Conservation (phyloP, 2,888 invertebrate species). For the Bibio marci region DNA sequence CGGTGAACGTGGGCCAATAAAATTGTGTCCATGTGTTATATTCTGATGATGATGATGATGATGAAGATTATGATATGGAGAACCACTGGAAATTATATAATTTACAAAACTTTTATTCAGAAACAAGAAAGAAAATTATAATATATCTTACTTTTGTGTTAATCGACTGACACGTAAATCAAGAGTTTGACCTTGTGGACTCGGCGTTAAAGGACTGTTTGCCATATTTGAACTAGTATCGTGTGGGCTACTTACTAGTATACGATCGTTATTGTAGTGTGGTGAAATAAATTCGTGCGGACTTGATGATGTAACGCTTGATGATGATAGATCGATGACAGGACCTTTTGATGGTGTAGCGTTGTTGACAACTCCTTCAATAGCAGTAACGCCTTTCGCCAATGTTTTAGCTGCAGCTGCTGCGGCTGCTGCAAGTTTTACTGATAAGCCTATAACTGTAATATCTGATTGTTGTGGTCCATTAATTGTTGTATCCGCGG, state of each 20-base stretch:
- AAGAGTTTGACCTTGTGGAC: conserved; percentile 79
- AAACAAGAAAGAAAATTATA: conserved; percentile 3
- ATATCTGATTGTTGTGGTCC: conserved; percentile 53
- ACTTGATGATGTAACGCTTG: conserved; percentile 67
- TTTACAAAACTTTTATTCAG: neutral
- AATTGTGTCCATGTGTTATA: conserved; percentile 29
- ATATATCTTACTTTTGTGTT: conserved; percentile 56
- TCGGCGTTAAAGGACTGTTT: conserved; percentile 78
- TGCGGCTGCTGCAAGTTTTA: conserved; percentile 46
- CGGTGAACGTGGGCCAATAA: conserved; percentile 39
- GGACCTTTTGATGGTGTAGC: conserved; percentile 43
- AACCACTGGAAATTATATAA: conserved; percentile 27
- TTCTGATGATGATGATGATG: conserved; percentile 29
- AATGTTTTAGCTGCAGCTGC: conserved; percentile 23
- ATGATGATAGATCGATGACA: conserved; percentile 73
- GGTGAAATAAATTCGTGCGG: conserved; percentile 47
- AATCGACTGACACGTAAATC: conserved; percentile 77
- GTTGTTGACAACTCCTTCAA: conserved; percentile 38
- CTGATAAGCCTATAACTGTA: conserved; percentile 68
- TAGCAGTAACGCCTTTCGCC: neutral
- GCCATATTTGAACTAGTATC: conserved; percentile 70
- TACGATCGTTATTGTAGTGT: conserved; percentile 27
- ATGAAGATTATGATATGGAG: conserved; percentile 36
- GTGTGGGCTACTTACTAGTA: conserved; percentile 51
- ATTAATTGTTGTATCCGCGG: neutral